Base-by-base conservation (phyloP, 2,888 invertebrate genomes). In the Sturmia bella region DNA sequence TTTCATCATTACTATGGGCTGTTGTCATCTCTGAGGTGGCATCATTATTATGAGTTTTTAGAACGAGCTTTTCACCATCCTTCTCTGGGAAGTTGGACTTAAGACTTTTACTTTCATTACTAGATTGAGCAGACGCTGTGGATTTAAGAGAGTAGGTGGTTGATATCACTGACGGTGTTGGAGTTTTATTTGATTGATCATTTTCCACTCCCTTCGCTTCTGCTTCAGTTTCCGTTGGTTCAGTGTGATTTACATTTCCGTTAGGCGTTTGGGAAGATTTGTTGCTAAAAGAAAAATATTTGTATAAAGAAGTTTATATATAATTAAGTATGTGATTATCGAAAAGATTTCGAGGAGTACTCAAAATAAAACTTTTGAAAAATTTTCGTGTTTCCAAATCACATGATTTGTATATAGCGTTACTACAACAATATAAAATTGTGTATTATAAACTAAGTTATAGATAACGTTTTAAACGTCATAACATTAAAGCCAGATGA, bases 121-220 rank as follows among this genome's bases (percentile, higher is more conserved):
- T 81, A 0, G 89, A 87, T 56, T 89, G 87, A 2, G 86, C 89
- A 12, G 89, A 88, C 15, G 86, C 89, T 6, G 89, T 89, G 15
- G 89, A 89, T 72, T 89, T 89, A 39, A 87, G 88, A 0, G 89
- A 89, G 83, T 89, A 89, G 41, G 85, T 85, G 5, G 84, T 83
- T 12, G 88, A 88, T 72, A 87, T 89, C 0, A 84, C 56, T 4
- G 89, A 89, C 0, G 86, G 50, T 0, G 88, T 88, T 15, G 88
- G 84, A 24, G 68, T 75, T 70, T 80, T 70, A 17, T 81, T 63
- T 1, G 69, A 61, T 19, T 77, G 52, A 11, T n/a, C 63, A 32
- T 45, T 17, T 45, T 78, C 74, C 17, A n/a, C 11, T 9, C 57
- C 70, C n/a, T 76, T 24, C 32, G 54, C 9, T 15, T 54, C 52